Base-by-base conservation (phyloP, 2,797 vertebrate genomes). In the Amblyraja radiata region DNA sequence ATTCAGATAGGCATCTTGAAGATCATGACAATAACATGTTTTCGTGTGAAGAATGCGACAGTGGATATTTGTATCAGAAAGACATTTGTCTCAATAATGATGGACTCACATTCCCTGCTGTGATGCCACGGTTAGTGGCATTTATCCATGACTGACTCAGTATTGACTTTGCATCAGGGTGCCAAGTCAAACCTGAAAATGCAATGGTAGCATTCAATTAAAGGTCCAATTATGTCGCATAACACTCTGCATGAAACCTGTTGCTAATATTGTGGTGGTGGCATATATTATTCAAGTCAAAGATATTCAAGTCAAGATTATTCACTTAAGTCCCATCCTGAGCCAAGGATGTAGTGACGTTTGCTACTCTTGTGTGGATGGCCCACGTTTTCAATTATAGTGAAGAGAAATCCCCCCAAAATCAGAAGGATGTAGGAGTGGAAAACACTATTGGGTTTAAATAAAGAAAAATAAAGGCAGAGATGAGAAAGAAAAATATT, bases 201-300 rank as follows among this genome's bases (percentile, higher is more conserved):
- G 21, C 84, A 4, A 36, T 18, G n/a, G n/a, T 3, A 32, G 63
- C 18, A 18, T 88, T 88, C 65, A 88, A 88, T 88, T 88, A 88
- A 13, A 32, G 3, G 16, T 36, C 84, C 84, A 68, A 88, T 65
- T 88, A 88, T 58, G 23, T 16, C 36, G 84, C 84, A 88, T 68
- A 32, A 18, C 14, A 36, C 84, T 88, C 61, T 88, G 61, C 84
- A 88, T 68, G 61, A 68, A 9, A 18, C 61, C 68, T 88, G 63
- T n/a, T 88, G 84, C n/a, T 16, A 21, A 18, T 25, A 13, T 68
- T 68, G 21, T 36, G n/a, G 36, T 88, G n/a, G 14, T 68, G 61
- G 84, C 18, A 88, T 88, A 68, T 32, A 68, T 88, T 88, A 68
- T 88, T 88, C 32, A 88, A 88, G n/a, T 88, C 18, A n/a, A 86